Conservation (phyloP, 2,797 vertebrate genomes). For the Hylomyscus alleni region DNA sequence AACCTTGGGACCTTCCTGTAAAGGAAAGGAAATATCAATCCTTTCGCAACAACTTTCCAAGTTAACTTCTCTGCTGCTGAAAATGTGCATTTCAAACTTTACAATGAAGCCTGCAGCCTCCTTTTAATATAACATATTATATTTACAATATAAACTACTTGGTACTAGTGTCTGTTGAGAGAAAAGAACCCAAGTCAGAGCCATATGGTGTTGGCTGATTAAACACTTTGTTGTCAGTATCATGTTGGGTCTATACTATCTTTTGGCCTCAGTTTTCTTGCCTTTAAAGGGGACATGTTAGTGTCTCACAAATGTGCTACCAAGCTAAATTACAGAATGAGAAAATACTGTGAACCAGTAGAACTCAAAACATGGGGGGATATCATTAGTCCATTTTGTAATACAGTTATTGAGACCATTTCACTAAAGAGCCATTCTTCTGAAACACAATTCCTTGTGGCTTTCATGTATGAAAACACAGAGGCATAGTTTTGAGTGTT, state of each 20-base stretch:
- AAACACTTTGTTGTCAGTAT: neutral
- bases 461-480: constrained; percentile 20
- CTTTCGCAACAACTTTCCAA: constrained; percentile 49
- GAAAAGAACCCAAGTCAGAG: constrained; percentile 15
- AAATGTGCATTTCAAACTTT: constrained; percentile 60
- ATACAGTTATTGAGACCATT: neutral
- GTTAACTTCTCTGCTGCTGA: constrained; percentile 59
- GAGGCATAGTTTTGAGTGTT: neutral
- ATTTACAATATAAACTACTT: constrained; percentile 51
- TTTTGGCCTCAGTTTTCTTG: constrained; percentile 41
- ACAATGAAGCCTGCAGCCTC: constrained; percentile 29
- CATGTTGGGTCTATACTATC: neutral
- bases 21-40: constrained; percentile 57
- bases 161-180: neutral
- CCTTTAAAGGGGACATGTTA: constrained; percentile 51
- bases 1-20: constrained; percentile 32
- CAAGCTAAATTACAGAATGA: constrained; percentile 9
- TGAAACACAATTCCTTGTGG: constrained; percentile 41
- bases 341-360: constrained; percentile 31
- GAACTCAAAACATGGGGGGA: constrained; percentile 5
- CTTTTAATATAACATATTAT: constrained; percentile 17
- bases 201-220: neutral
- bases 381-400: constrained; percentile 45
- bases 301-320: constrained; percentile 22
- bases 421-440: neutral